Conservation (phyloP, 2,888 invertebrate genomes). For the Hirtodrosophila trivittata region DNA sequence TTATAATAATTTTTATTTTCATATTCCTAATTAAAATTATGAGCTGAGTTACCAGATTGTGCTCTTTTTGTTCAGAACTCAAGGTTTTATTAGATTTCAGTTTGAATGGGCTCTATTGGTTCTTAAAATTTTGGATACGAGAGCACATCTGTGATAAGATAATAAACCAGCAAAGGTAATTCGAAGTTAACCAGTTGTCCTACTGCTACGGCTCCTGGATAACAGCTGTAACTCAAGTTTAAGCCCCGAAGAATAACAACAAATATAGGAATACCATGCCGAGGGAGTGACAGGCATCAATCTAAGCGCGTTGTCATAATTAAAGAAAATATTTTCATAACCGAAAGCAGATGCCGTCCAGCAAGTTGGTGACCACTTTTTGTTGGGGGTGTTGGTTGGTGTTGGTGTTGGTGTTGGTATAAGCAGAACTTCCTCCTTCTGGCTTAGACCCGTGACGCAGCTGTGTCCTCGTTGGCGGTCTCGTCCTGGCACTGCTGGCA, state of each 20-base stretch:
- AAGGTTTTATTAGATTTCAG: too few relatives aligned
- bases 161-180: too few relatives aligned
- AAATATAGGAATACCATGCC: not conserved
- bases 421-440: conserved; percentile 15
- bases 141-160: too few relatives aligned
- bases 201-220: not conserved
- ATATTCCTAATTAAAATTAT: too few relatives aligned
- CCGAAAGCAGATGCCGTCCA: conserved; percentile 45
- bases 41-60: too few relatives aligned
- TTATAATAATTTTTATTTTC: too few relatives aligned
- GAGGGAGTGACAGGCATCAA: conserved; percentile 40
- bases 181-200: conserved; percentile 8
- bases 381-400: not conserved
- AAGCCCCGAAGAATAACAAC: conserved; percentile 6
- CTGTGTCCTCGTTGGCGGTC: conserved; percentile 38
- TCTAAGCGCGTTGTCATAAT: conserved; percentile 53
- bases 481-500: conserved; percentile 23
- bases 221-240: conserved; percentile 30
- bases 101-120: too few relatives aligned
- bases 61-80: too few relatives aligned
- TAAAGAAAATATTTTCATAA: conserved; percentile 60
- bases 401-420: not conserved
- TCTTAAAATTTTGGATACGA: too few relatives aligned
- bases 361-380: conserved; percentile 24
- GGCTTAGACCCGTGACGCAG: conserved; percentile 32